Evolutionary conservation across 2,797 vertebrate genomes (phyloP).

Genomic region (Pantherophis alleghaniensis): DNA sequence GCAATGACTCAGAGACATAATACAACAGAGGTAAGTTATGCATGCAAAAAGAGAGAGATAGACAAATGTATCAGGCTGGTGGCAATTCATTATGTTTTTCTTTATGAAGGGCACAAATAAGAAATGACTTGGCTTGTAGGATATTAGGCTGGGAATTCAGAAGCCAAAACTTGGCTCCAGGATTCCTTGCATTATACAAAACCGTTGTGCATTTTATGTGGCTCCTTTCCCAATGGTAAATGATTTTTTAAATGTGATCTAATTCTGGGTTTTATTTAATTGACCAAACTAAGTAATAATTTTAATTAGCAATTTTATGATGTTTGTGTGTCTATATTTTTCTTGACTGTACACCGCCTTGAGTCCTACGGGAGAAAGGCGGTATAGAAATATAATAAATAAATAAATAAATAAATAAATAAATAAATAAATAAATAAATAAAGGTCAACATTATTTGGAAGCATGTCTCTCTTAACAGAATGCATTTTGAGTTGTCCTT

Average conservation of each 20-base stretch:
- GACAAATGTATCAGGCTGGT: constrained; percentile 11
- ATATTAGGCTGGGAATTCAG: neutral
- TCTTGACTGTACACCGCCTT: no score
- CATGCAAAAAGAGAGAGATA: neutral
- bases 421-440: no score
- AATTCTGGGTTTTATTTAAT: no score
- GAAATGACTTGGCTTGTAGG: neutral
- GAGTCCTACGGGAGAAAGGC: no score
- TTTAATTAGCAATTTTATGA: no score
- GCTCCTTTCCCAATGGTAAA: neutral
- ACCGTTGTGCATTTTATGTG: neutral
- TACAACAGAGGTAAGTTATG: constrained; percentile 1
- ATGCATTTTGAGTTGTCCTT: neutral
- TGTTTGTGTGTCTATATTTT: no score
- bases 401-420: no score
- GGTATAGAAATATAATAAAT: no score
- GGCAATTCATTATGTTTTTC: constrained; percentile 12
- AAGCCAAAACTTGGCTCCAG: neutral
- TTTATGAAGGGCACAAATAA: neutral
- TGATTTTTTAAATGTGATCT: no score
- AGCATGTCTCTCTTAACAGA: neutral
- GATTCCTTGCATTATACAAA: neutral
- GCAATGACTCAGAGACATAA: constrained; percentile 17
- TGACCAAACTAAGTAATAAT: no score
- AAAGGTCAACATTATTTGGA: neutral